Conservation (phyloP, 2,888 invertebrate genomes). For the Eristalis intricaria region DNA sequence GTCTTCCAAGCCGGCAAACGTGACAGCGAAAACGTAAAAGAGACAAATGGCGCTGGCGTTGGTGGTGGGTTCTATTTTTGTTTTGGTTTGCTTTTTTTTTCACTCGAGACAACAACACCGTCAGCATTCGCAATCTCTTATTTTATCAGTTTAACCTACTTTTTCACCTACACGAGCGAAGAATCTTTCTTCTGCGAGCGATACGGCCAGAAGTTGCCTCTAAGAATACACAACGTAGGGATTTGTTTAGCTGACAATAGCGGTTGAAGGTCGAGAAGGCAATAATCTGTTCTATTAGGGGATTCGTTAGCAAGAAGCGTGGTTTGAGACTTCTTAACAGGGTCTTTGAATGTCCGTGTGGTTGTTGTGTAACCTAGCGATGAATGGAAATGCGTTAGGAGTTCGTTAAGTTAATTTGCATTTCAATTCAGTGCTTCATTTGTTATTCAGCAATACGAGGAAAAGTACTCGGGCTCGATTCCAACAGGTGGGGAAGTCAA, state of each 20-base stretch:
- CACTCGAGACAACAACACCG: background rate
- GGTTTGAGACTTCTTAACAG: background rate
- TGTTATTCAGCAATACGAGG: background rate
- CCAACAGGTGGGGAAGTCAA: background rate
- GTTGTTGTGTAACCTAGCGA: background rate
- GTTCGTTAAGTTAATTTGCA: too few relatives aligned
- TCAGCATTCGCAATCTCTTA: conserved; percentile 16
- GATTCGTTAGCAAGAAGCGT: background rate
- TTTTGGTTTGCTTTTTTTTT: background rate
- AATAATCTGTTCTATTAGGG: background rate
- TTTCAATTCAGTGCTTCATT: background rate
- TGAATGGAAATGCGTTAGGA: background rate
- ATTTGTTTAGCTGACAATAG: background rate
- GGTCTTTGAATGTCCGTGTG: background rate
- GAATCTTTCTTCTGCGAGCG: background rate
- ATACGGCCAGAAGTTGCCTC: background rate
- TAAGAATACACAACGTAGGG: background rate
- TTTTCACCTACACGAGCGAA: conserved; percentile 2
- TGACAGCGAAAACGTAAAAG: conserved; percentile 27
- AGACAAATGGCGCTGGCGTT: background rate
- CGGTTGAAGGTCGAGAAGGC: background rate
- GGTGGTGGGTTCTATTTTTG: background rate
- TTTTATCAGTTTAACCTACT: conserved; percentile 52
- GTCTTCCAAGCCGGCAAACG: conserved; percentile 22
- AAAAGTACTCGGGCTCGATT: background rate